These are phyloP conservation scores for Chionis minor DNA, from an alignment of 2,113 vertebrate genomes.

Conservation along the genomic window DNA sequence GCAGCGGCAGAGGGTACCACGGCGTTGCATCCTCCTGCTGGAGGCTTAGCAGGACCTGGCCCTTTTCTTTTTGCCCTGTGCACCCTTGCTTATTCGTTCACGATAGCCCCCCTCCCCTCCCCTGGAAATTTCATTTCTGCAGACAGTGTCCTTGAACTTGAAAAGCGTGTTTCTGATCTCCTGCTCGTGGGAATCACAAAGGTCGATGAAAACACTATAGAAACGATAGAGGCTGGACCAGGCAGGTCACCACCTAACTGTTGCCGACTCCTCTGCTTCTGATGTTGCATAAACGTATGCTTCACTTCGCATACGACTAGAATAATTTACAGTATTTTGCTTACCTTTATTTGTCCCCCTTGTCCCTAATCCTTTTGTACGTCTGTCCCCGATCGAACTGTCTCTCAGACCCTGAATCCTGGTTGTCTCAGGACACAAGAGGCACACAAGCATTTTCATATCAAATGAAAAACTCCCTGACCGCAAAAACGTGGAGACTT, in stretches of 20 bases:
- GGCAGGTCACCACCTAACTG: neutral
- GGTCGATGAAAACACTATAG: neutral
- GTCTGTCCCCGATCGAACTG: conserved; percentile 41
- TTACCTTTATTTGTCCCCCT: neutral
- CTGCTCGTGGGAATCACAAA: neutral
- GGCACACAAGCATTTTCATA: neutral
- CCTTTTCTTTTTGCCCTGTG: neutral
- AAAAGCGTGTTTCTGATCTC: neutral
- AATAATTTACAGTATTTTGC: conserved; percentile 26
- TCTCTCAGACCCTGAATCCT: neutral
- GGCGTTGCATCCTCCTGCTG: neutral
- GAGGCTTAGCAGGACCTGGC: neutral
- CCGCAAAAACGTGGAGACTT: conserved; percentile 64
- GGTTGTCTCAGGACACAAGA: conserved; percentile 18
- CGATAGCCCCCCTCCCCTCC: neutral
- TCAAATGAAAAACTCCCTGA: conserved; percentile 52
- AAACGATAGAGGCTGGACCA: neutral
- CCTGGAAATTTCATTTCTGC: neutral
- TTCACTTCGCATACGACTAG: neutral
- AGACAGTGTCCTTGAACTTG: neutral
- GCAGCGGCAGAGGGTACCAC: no score
- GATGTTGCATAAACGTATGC: neutral
- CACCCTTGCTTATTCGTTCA: neutral
- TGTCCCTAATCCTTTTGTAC: conserved; percentile 22
- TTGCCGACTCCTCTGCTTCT: conserved; percentile 11